These are phyloP conservation scores for Coreius guichenoti DNA, from an alignment of 2,797 vertebrate genomes.

Conservation along the genomic window DNA sequence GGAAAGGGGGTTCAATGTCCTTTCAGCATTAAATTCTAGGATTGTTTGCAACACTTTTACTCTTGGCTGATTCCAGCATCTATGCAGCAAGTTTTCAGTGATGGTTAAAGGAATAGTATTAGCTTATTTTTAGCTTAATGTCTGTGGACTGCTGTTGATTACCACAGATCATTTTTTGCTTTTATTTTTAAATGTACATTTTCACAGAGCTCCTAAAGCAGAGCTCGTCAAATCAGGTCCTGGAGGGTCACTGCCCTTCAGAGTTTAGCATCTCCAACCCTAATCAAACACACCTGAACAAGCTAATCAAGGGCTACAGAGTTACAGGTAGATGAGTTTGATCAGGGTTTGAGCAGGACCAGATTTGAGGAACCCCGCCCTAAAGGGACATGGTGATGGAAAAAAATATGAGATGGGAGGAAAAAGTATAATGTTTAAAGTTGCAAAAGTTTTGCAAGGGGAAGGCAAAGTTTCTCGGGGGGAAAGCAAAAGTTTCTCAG, in stretches of 20 bases:
- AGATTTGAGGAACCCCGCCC: too few relatives aligned
- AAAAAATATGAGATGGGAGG: not conserved
- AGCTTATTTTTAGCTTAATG: not conserved
- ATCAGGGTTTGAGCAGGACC: too few relatives aligned
- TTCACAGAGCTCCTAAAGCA: not conserved
- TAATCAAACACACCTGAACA: too few relatives aligned
- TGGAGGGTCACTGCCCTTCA: too few relatives aligned
- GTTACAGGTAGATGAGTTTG: too few relatives aligned
- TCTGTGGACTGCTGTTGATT: not conserved
- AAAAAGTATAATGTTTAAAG: too few relatives aligned
- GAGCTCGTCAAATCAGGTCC: not conserved
- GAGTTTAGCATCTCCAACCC: not conserved
- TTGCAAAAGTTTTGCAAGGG: too few relatives aligned
- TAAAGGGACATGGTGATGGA: not conserved
- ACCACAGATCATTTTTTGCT: not conserved
- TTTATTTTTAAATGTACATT: not conserved
- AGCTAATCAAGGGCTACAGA: too few relatives aligned
- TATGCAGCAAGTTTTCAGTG: not conserved
- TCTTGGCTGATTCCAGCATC: not conserved
- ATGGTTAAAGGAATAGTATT: not conserved
- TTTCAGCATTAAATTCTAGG: not conserved
- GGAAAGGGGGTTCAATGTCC: slow-evolving; percentile 61
- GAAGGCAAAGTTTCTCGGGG: too few relatives aligned
- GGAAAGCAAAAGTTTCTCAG: too few relatives aligned
- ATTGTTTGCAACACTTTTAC: not conserved